Evolutionary conservation across 2,113 vertebrate species (phyloP).

Genomic region (Ameiurus melas): DNA sequence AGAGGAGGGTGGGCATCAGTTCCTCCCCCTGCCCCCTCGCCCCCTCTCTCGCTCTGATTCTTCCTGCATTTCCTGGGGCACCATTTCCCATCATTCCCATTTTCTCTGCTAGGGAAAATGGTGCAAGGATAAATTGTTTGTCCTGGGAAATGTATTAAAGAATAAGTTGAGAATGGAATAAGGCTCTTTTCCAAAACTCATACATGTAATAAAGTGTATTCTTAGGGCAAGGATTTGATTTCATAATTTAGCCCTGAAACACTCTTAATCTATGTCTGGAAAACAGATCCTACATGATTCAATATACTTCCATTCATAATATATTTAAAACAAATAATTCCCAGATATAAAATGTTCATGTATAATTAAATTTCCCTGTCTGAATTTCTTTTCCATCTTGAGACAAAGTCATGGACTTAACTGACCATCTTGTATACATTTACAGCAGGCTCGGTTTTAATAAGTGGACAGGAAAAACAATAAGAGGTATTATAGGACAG

Average conservation of each 20-base stretch:
- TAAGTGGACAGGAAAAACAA: slow-evolving; percentile 4
- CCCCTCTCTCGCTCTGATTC: neutral
- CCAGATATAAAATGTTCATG: neutral
- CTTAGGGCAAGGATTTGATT: neutral
- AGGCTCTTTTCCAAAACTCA: neutral
- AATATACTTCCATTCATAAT: neutral
- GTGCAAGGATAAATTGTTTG: slow-evolving; percentile 40
- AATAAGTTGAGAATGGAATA: slow-evolving; percentile 18
- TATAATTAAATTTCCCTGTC: neutral
- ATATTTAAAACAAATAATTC: neutral
- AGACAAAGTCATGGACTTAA: neutral
- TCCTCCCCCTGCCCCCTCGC: neutral
- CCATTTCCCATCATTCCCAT: slow-evolving; percentile 2
- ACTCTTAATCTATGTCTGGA: neutral
- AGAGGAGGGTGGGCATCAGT: slow-evolving; percentile 54
- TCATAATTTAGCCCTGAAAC: neutral
- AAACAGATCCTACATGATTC: neutral
- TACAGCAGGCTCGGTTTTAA: neutral
- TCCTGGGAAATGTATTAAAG: slow-evolving; percentile 37
- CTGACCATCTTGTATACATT: neutral
- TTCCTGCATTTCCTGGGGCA: slow-evolving; percentile 29
- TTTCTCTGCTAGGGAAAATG: slow-evolving; percentile 31
- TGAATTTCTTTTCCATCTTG: neutral
- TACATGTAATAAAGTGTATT: neutral
- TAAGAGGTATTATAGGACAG: slow-evolving; percentile 19